phyloP scores from a whole-genome alignment of 2,888 invertebrate genomes.

The Limulus polyphemus region DNA sequence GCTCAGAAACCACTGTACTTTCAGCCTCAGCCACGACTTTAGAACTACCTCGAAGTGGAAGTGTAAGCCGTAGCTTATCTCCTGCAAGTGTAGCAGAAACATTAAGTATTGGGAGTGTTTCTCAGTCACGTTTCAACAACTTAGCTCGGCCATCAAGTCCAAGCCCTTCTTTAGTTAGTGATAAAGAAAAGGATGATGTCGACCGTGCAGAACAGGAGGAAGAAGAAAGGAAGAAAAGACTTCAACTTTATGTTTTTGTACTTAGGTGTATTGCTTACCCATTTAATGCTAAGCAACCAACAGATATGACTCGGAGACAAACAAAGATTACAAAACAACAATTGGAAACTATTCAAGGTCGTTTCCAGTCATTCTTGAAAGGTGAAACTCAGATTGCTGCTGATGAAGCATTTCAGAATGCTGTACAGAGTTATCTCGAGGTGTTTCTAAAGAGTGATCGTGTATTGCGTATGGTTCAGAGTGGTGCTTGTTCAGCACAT shows the following conservation, averaged over 20 bases:
- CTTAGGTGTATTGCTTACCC: constrained; percentile 96
- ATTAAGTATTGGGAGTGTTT: constrained; percentile 25
- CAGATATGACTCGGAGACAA: constrained; percentile 91
- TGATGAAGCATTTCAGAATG: constrained; percentile 97
- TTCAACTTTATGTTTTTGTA: constrained; percentile 96
- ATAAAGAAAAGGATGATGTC: constrained; percentile 37
- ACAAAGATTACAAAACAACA: constrained; percentile 93
- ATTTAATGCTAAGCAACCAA: constrained; percentile 97
- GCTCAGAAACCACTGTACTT: constrained; percentile 23
- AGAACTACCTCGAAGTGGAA: constrained; percentile 23
- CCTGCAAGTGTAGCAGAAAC: constrained; percentile 9
- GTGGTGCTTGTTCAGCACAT: constrained; percentile 94
- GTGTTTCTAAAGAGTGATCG: constrained; percentile 87
- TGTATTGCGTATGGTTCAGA: constrained; percentile 88
- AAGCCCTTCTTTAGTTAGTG: constrained; percentile 36
- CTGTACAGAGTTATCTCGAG: constrained; percentile 65
- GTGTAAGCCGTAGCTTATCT: constrained; percentile 24
- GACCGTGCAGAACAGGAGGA: constrained; percentile 92
- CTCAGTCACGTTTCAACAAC: constrained; percentile 33
- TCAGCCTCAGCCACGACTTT: constrained; percentile 21
- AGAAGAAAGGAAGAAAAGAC: constrained; percentile 82
- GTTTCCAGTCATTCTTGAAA: constrained; percentile 91
- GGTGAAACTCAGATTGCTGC: constrained; percentile 97
- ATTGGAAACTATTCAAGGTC: constrained; percentile 78
- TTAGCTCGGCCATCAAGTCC: constrained; percentile 36